Conservation (phyloP, 2,888 invertebrate genomes). For the Andrena bucephala region DNA sequence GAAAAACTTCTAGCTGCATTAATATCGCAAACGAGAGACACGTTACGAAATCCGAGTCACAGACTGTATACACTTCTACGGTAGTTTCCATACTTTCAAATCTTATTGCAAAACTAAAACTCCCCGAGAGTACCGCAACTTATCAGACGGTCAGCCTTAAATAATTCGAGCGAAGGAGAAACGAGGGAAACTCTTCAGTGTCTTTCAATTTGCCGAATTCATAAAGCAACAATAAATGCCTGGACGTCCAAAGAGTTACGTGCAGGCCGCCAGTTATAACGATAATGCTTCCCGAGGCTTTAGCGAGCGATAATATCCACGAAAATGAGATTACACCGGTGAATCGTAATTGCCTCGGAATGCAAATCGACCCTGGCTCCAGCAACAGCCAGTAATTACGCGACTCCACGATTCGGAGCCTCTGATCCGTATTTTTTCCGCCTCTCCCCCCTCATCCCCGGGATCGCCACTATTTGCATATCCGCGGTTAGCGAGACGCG, state of each 20-base stretch:
- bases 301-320: slow-evolving; percentile 31
- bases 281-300: slow-evolving; percentile 25
- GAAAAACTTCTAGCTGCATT: too few species aligned
- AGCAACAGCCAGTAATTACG: slow-evolving; percentile 50
- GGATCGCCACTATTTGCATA: too few species aligned
- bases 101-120: too few species aligned
- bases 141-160: neutral
- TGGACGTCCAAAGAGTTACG: slow-evolving; percentile 12
- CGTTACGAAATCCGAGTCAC: too few species aligned
- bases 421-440: slow-evolving; percentile 1
- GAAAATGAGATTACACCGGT: slow-evolving; percentile 57
- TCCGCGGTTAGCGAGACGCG: slow-evolving; percentile 24
- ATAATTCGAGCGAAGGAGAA: slow-evolving; percentile 24
- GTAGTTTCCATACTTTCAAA: too few species aligned
- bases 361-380: slow-evolving; percentile 55
- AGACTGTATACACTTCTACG: too few species aligned
- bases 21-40: too few species aligned
- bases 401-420: slow-evolving; percentile 29
- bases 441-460: neutral
- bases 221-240: slow-evolving; percentile 27
- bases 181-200: neutral
- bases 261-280: slow-evolving; percentile 16
- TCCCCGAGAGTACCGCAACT: too few species aligned
- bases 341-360: slow-evolving; percentile 63
- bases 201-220: neutral